phyloP scores from a whole-genome alignment of 1,140 invertebrate genomes.

The Paracyclopina nana region DNA sequence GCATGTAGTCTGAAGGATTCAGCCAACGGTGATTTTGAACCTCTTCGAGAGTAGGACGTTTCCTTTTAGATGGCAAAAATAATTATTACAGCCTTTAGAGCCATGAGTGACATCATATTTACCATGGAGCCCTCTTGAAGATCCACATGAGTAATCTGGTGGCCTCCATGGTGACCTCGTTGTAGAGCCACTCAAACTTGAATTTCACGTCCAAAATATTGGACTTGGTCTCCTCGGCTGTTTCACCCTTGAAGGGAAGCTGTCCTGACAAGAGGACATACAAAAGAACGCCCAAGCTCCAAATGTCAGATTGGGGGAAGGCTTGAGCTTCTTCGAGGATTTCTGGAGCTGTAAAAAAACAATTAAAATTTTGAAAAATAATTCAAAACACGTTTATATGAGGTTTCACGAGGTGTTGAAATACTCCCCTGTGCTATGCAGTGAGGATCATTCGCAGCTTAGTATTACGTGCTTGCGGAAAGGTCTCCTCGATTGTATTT shows the following conservation, averaged over 20 bases:
- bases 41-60: conserved; percentile 77
- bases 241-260: conserved; percentile 68
- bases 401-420: too few relatives aligned
- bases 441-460: too few relatives aligned
- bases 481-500: too few relatives aligned
- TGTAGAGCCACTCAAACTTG: conserved; percentile 78
- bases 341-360: conserved; percentile 54
- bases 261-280: conserved; percentile 86
- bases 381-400: too few relatives aligned
- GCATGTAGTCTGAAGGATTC: conserved; percentile 69
- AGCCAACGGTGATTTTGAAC: conserved; percentile 90
- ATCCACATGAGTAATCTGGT: conserved; percentile 82
- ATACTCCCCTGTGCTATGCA: too few relatives aligned
- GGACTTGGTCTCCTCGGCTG: conserved; percentile 60
- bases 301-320: conserved; percentile 77
- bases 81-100: conserved; percentile 16
- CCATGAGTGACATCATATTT: conserved; percentile 24
- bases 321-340: conserved; percentile 63
- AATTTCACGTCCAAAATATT: conserved; percentile 85
- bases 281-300: conserved; percentile 76
- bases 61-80: conserved; percentile 37
- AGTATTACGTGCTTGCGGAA: too few relatives aligned
- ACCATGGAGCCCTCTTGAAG: conserved; percentile 80
- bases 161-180: conserved; percentile 80
- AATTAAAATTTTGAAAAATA: too few relatives aligned